These are phyloP conservation scores for Oligia fasciuncula DNA, from an alignment of 2,888 invertebrate species.

Conservation along the genomic window DNA sequence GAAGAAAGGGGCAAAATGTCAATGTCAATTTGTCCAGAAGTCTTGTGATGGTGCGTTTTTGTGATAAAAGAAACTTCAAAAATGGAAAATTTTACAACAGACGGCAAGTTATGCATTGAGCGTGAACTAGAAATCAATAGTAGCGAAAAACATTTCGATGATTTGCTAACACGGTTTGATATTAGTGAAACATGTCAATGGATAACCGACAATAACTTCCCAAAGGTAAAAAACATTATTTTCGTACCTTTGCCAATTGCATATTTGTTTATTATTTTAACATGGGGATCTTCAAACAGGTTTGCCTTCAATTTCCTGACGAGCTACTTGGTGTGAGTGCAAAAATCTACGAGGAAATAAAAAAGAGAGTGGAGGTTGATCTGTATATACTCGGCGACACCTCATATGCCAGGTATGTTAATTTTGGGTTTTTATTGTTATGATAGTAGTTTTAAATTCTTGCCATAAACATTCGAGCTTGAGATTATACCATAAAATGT, in stretches of 20 bases:
- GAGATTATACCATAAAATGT: background rate
- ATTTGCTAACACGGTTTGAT: constrained; percentile 89
- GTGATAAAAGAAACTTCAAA: constrained; percentile 13
- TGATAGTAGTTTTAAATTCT: background rate
- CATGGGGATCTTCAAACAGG: constrained; percentile 85
- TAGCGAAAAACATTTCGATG: constrained; percentile 68
- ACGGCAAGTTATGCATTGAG: constrained; percentile 89
- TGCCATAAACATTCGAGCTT: background rate
- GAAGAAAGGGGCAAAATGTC: background rate
- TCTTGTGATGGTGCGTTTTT: constrained; percentile 2
- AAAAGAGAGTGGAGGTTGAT: constrained; percentile 84
- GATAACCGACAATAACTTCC: constrained; percentile 92
- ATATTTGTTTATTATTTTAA: constrained; percentile 11
- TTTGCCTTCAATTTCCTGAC: constrained; percentile 98
- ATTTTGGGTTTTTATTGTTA: background rate
- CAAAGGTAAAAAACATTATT: constrained; percentile 89
- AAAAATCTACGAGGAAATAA: constrained; percentile 91
- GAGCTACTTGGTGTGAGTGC: constrained; percentile 92
- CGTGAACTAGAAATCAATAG: constrained; percentile 80
- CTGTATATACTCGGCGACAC: constrained; percentile 97
- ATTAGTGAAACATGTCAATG: constrained; percentile 91
- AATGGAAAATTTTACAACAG: constrained; percentile 89
- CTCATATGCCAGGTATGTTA: constrained; percentile 93
- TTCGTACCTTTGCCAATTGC: constrained; percentile 2
- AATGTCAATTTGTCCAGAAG: background rate